Evolutionary conservation across 2,113 vertebrate genomes (phyloP).

Genomic region (Tyrannus savana): DNA sequence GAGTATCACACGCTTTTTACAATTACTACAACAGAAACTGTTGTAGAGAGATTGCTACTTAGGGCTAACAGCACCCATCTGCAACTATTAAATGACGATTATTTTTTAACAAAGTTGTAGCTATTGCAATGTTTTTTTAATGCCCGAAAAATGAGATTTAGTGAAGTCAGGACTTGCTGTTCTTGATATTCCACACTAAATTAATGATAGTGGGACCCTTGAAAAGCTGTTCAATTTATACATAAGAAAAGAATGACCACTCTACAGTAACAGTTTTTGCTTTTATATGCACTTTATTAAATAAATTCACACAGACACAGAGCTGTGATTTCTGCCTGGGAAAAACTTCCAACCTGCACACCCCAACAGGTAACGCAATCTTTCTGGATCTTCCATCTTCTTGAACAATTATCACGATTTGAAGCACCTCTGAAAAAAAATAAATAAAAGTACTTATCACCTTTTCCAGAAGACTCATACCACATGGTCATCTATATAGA

Average conservation of each 20-base stretch:
- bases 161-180: neutral
- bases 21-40: neutral
- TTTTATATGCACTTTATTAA: neutral
- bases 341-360: neutral
- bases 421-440: neutral
- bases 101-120: neutral
- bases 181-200: neutral
- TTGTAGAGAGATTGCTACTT: neutral
- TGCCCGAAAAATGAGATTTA: neutral
- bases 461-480: neutral
- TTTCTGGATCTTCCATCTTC: neutral
- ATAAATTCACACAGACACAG: neutral
- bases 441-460: neutral
- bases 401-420: neutral
- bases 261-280: neutral
- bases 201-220: neutral
- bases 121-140: neutral
- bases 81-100: neutral
- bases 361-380: neutral
- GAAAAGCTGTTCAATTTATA: neutral
- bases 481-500: neutral
- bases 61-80: neutral
- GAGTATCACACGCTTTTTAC: neutral
- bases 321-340: neutral
- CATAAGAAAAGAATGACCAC: neutral